Evolutionary conservation across 2,888 invertebrate species (phyloP), one percentile per base, ranked within the genome.

Genomic region (Atrina japonica): DNA sequence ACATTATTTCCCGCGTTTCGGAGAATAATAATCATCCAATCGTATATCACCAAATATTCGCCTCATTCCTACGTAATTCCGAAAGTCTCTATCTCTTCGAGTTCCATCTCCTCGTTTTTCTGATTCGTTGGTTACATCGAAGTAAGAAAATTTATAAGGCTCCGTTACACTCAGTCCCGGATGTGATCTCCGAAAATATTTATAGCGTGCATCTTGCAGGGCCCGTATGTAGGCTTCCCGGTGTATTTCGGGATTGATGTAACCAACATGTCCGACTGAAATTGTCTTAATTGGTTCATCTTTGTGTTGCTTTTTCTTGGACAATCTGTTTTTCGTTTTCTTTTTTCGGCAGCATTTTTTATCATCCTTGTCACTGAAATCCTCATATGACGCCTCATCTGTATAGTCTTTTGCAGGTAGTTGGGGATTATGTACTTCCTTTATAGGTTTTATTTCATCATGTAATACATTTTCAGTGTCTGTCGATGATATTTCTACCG

Each of bases 131-230:
- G 27, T 43, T 3, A 66, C 41, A 25, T 56, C 58, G 25, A 66
- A 66, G 21, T 66, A 66, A n/a, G 66, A 66, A 29, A 66, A 66
- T 50, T 66, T 58, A 25, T 58, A 66, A 23, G 66, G 55, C 49
- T 66, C 49, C 1, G 66, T 66, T 18, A 58, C 55, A 18, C n/a
- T 49, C 6, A 49, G 40, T 41, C 49, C 50, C 9, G 58, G 58
- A 11, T 21, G n/a, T 5, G 50, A 30, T 45, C 49, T 29, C 27
- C 58, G 56, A 23, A 66, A 66, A 27, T 66, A 66, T 23, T 66
- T 66, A n/a, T 45, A 43, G 3, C 66, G 47, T 6, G 66, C 66
- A n/a, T 66, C 66, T 40, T 58, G 56, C 11, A 66, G 40, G 7
- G 66, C 66, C 47, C 58, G 66, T 30, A 66, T 66, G 58, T 66